Evolutionary conservation across 2,797 vertebrate genomes (phyloP), one percentile per base, ranked within the genome.

Genomic region (Erpetoichthys calabaricus): DNA sequence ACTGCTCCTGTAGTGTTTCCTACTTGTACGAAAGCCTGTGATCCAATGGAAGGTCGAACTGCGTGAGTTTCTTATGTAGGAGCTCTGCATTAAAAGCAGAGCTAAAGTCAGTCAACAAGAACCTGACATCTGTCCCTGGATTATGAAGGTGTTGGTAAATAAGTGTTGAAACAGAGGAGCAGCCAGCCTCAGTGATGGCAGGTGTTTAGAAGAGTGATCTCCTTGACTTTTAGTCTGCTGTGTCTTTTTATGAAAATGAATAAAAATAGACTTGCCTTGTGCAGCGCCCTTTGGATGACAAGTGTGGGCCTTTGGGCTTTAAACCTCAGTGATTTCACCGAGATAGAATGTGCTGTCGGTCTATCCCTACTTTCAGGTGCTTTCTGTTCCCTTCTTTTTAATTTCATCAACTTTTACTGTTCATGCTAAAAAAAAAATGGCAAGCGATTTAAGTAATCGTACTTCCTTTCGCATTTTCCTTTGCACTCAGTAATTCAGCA

Each of bases 301-400:
- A 51, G 50, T 6, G 3, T 3, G n/a, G 50, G n/a, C 9, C 50
- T n/a, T 5, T 25, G 50, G 5, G 2, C 41, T 5, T 51, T 9
- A 9, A 51, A n/a, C 9, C 5, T 51, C 50, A 9, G 50, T 51
- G 50, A 9, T 6, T 51, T 41, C 5, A 9, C 50, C 5, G 41
- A 51, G 5, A 9, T 3, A 6, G 5, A 25, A 9, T 4, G 50
- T 61, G 53, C 59, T 62, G 74, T 83, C 75, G 71, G 80, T 86
- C 79, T 82, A 73, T 78, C 75, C 75, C 75, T 79, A 75, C 69
- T 67, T 25, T n/a, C 42, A 58, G 53, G 60, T 25, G 25, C 25
- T 25, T 25, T 25, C 25, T 25, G 25, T 25, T 25, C 25, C 25
- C 64, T 46, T 59, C 56, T 51, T 41, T 49, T 59, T 42, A 46